phyloP scores from a whole-genome alignment of 2,113 vertebrate genomes.

The Entosphenus tridentatus region DNA sequence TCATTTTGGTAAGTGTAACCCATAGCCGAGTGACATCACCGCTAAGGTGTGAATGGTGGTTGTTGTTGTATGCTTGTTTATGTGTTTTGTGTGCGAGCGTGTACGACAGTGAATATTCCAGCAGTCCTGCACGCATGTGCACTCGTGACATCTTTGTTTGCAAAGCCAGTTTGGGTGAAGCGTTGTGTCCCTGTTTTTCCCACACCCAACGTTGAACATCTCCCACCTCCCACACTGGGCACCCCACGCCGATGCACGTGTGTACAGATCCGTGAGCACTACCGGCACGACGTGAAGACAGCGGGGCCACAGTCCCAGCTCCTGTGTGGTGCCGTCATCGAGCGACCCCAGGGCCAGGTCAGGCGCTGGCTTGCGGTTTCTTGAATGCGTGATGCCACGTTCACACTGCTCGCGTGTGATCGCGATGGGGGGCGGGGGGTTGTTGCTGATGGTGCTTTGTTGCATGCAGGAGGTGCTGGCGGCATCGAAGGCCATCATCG shows the following conservation, averaged over 20 bases:
- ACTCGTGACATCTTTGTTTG: no score
- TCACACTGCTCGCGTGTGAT: not conserved
- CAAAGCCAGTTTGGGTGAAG: no score
- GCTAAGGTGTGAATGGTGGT: no score
- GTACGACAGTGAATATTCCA: no score
- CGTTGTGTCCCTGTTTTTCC: no score
- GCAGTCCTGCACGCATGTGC: no score
- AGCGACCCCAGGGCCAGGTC: slow-evolving; percentile 57
- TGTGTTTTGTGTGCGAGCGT: no score
- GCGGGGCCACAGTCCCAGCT: slow-evolving; percentile 84
- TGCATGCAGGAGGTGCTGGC: slow-evolving; percentile 50
- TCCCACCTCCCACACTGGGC: not conserved
- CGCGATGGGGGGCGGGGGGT: not conserved
- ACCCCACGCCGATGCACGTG: not conserved
- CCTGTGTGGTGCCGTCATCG: slow-evolving; percentile 57
- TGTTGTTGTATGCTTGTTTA: no score
- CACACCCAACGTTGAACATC: not conserved
- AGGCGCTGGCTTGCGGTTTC: not conserved
- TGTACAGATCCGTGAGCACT: slow-evolving; percentile 58
- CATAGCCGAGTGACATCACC: no score
- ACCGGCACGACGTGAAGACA: slow-evolving; percentile 81
- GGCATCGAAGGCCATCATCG: slow-evolving; percentile 17
- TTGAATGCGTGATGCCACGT: not conserved
- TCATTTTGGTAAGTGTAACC: no score
- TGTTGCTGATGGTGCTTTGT: slow-evolving; percentile 7